Evolutionary conservation across 2,113 vertebrate genomes (phyloP), one percentile per base, ranked within the genome.

Genomic region (Oncorhynchus mykiss): DNA sequence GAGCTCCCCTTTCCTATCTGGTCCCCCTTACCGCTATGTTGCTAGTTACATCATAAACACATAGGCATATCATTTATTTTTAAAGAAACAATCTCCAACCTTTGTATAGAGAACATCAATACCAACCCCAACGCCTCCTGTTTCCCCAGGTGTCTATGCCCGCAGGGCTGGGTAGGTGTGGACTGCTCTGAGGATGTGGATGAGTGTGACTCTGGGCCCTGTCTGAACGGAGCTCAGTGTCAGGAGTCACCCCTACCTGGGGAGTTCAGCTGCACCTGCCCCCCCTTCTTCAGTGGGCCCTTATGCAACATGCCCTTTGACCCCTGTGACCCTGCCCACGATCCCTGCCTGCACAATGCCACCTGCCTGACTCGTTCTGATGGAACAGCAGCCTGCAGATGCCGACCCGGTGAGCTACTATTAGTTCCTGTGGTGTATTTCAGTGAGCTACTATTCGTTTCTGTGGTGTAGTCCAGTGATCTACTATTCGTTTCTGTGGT

Each of bases 221-320:
- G 95, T 90, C 86, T 93, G 85, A 96, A 96, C 78, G 93, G 94
- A 87, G 94, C 90, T 77, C 91, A 79, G 73, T 97, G 95, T 82
- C 89, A 93, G 3, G 93, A 97, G 79, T 94, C 94, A 73, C 87
- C 89, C 22, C 77, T 89, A 71, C 89, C 91, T 0, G 94, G 94
- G n/a, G 88, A 94, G 82, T 96, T 96, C 84, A 88, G 89, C 3
- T 96, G 94, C 85, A 88, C 94, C 85, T 96, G 96, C 78, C 91
- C 93, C 76, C 93, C 94, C 1, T 95, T 96, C 88, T 95, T 93
- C 76, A 93, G 85, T 8, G 95, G 94, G 0, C 82, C 87, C 64
- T 87, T 94, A 82, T 96, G 95, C 88, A 91, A 92, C 81, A 88
- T 93, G 51, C 90, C 78, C 68, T 93, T 92, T 78, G 93, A 95